Percentiles rank a stretch among this genome's conserved stretches.
Conservation (phyloP, 2,113 vertebrate species). For the Acinonyx jubatus region DNA sequence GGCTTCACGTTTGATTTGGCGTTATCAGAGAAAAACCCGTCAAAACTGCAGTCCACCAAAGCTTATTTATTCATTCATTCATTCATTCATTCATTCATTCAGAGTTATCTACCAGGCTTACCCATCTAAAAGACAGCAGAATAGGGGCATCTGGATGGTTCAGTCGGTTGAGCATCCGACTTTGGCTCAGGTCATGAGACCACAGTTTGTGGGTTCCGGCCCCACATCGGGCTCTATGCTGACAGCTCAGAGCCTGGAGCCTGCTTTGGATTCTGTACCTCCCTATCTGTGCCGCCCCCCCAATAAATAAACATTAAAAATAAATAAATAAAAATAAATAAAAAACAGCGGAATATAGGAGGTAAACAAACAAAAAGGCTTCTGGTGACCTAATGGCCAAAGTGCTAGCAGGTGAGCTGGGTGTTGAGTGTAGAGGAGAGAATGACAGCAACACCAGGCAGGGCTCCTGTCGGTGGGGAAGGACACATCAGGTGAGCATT, state of each 20-base stretch:
- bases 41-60: neutral
- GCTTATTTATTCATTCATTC: neutral
- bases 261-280: too few relatives aligned
- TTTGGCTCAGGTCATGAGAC: too few relatives aligned
- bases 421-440: neutral
- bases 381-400: neutral
- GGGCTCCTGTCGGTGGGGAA: accelerated
- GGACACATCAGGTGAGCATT: accelerated
- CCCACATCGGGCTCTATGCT: too few relatives aligned
- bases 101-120: neutral
- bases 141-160: neutral
- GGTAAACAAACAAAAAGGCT: neutral
- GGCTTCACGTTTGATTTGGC: neutral
- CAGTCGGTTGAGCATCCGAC: too few relatives aligned
- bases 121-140: neutral
- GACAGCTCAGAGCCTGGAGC: too few relatives aligned
- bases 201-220: too few relatives aligned
- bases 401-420: neutral
- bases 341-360: neutral
- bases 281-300: too few relatives aligned
- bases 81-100: conserved; percentile 27
- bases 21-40: neutral
- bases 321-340: neutral
- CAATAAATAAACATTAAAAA: too few relatives aligned
- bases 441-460: neutral